phyloP scores from a whole-genome alignment of 2,888 invertebrate genomes.

The Mesorhabditis sp. region DNA sequence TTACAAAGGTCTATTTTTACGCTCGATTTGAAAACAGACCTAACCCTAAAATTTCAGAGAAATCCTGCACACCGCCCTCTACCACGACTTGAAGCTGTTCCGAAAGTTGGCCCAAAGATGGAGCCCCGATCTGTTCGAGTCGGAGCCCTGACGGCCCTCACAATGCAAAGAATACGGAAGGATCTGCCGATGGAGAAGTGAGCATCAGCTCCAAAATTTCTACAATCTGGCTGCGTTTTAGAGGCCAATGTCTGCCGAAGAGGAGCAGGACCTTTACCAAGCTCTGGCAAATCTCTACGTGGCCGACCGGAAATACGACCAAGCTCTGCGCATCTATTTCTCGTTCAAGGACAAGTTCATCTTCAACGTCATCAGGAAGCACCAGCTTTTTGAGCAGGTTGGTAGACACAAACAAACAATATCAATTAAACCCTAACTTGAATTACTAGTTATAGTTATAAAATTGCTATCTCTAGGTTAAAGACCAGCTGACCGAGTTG shows the following conservation, averaged over 20 bases:
- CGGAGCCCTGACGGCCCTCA: constrained; percentile 9
- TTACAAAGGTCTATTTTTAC: too few species aligned
- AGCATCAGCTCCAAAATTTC: too few species aligned
- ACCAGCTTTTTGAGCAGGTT: constrained; percentile 47
- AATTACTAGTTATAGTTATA: too few species aligned
- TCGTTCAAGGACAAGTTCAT: constrained; percentile 40
- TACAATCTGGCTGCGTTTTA: too few species aligned
- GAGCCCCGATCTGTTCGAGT: constrained; percentile 52
- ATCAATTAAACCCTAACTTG: too few species aligned
- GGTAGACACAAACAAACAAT: neutral
- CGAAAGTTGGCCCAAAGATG: constrained; percentile 39
- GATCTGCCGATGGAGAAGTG: too few species aligned
- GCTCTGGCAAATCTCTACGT: constrained; percentile 50
- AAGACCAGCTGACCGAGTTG: constrained; percentile 51
- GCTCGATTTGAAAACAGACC: too few species aligned
- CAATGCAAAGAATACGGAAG: too few species aligned
- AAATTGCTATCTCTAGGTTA: constrained; percentile 43
- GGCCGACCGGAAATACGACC: constrained; percentile 49
- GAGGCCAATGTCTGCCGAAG: constrained; percentile 12
- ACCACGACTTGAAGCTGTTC: constrained; percentile 37
- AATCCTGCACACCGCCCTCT: constrained; percentile 23
- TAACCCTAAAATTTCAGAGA: too few species aligned
- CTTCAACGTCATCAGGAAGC: constrained; percentile 52
- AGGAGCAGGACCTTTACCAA: constrained; percentile 26
- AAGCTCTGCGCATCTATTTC: constrained; percentile 48